A percentile compares a stretch with the other conserved stretches of the same genome.
Evolutionary conservation across 2,113 vertebrate genomes (phyloP).

Genomic region (Colinus virginianus): DNA sequence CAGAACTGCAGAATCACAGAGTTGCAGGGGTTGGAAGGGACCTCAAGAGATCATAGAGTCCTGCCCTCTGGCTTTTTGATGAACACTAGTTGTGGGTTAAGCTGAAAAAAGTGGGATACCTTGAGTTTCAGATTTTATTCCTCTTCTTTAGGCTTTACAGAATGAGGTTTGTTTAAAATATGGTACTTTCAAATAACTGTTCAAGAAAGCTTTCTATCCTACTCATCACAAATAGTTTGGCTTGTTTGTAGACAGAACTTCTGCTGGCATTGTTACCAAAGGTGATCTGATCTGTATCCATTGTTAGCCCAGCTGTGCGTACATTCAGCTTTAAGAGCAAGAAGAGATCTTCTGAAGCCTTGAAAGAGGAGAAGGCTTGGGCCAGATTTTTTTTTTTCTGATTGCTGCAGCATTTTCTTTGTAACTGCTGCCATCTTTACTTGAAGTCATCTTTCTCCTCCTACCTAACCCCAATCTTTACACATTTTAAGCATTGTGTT

Average conservation of each 20-base stretch:
- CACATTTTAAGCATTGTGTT: not conserved
- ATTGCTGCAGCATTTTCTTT: not conserved
- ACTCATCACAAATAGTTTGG: not conserved
- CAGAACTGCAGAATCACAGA: too few relatives aligned
- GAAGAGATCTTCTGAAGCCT: rapidly evolving
- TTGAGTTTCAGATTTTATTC: not conserved
- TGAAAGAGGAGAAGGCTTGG: not conserved
- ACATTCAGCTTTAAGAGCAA: not conserved
- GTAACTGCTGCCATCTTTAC: not conserved
- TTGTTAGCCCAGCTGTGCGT: not conserved
- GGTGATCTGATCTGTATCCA: not conserved
- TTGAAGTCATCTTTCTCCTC: not conserved
- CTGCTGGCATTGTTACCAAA: rapidly evolving
- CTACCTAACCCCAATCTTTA: not conserved
- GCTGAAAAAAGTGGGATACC: not conserved
- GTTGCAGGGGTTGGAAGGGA: too few relatives aligned
- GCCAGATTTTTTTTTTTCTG: not conserved
- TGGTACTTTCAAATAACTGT: not conserved
- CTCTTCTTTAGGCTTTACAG: not conserved
- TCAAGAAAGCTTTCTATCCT: not conserved
- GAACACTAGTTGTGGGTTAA: not conserved
- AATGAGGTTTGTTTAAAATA: not conserved
- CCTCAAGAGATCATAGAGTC: too few relatives aligned
- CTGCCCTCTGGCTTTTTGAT: not conserved
- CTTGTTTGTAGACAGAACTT: not conserved